Percentiles rank a stretch among this genome's conserved stretches.
Evolutionary conservation across 2,797 vertebrate species (phyloP).

Genomic region (Oryzias dopingdopingensis): DNA sequence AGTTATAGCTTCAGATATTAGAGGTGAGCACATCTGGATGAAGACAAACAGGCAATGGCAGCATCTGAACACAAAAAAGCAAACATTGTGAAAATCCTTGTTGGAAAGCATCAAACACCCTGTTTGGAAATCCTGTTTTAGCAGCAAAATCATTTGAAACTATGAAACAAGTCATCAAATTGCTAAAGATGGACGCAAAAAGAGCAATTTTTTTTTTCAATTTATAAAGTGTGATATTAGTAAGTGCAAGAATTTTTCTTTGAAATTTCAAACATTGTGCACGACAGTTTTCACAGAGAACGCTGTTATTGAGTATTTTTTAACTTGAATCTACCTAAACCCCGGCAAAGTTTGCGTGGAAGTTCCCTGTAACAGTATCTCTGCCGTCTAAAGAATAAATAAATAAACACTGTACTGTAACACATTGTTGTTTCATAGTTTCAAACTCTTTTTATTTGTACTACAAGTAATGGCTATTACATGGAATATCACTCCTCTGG

Average conservation of each 20-base stretch:
- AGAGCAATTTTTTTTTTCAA: slow-evolving; percentile 40
- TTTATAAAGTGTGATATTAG: slow-evolving; percentile 35
- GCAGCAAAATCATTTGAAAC: slow-evolving; percentile 84
- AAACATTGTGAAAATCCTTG: slow-evolving; percentile 61
- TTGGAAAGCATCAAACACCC: slow-evolving; percentile 38
- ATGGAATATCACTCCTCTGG: slow-evolving; percentile 68
- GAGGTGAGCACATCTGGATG: background rate
- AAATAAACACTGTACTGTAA: slow-evolving; percentile 71
- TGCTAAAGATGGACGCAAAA: slow-evolving; percentile 27
- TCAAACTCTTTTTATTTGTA: slow-evolving; percentile 74
- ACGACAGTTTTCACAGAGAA: slow-evolving; percentile 14
- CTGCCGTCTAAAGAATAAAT: slow-evolving; percentile 30
- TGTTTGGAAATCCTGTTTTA: slow-evolving; percentile 75
- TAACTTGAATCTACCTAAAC: slow-evolving; percentile 21
- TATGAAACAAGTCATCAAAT: slow-evolving; percentile 76
- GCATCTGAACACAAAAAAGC: slow-evolving; percentile 18
- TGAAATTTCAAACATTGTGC: slow-evolving; percentile 20
- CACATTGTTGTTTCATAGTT: slow-evolving; percentile 80
- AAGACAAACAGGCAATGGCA: slow-evolving; percentile 7
- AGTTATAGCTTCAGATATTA: background rate
- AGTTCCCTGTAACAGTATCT: slow-evolving; percentile 27
- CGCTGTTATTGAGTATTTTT: slow-evolving; percentile 14
- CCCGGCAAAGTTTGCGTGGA: slow-evolving; percentile 13
- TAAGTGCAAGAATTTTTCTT: slow-evolving; percentile 56
- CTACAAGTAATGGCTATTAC: slow-evolving; percentile 75